Evolutionary conservation across 2,888 invertebrate genomes (phyloP), one percentile per base, ranked within the genome.

Genomic region (Drosophila kuntzei): DNA sequence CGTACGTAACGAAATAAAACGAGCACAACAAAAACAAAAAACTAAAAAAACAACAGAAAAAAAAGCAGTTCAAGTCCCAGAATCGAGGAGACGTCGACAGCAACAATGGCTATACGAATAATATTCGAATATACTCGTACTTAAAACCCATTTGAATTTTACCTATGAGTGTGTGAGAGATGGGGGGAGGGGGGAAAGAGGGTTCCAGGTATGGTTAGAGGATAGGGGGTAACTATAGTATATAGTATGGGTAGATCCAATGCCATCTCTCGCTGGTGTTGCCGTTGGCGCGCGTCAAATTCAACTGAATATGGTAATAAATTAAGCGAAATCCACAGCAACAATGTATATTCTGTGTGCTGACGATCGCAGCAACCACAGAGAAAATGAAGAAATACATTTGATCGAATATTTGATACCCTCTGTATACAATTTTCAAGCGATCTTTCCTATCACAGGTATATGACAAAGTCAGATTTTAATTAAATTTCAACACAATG

Each of bases 241-340:
- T 59, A 55, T 74, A 25, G 69, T 9, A 46, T 49, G 34, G 22
- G 41, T 43, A 54, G 79, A 78, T 68, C 74, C 87, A 69, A 88
- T 76, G 74, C 69, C 74, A 78, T 50, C 37, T 25, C 37, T 20
- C 16, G 59, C 59, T 79, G 76, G 76, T 80, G 80, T 82, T 80
- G 83, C 83, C 83, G 67, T 74, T 84, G 73, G 77, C 83, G 71
- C 79, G 87, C 86, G 78, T 90, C 82, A 77, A 73, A 80, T 83
- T 79, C 89, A 73, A 54, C 81, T 83, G 89, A 85, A 88, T 87
- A 90, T 89, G 90, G 84, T 86, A 89, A 89, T 89, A 90, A 89
- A 90, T 89, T 89, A 89, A 89, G 78, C 71, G 72, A 89, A 87
- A 82, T 89, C 76, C 80, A 54, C 54, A 22, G 54, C 54, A 54